A percentile compares a stretch with the other conserved stretches of the same genome.
Conservation (phyloP, 2,797 vertebrate genomes). For the Danio jaintianensis region DNA sequence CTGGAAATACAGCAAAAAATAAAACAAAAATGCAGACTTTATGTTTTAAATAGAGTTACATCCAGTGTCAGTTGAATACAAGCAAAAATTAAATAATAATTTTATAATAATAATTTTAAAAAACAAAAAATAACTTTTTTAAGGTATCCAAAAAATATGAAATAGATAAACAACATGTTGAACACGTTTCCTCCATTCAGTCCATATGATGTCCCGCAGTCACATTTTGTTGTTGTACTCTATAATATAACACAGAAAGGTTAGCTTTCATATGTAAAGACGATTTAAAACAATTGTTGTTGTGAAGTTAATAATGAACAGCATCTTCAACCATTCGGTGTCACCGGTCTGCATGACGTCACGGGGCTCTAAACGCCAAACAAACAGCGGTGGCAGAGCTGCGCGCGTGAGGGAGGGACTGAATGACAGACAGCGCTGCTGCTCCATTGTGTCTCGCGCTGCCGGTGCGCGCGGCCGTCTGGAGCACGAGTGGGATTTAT, state of each 20-base stretch:
- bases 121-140: too few species aligned
- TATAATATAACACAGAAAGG: not conserved
- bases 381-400: conserved; percentile 24
- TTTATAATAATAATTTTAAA: too few species aligned
- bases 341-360: not conserved
- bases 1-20: too few species aligned
- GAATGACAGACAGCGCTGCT: conserved; percentile 36
- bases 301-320: not conserved
- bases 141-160: too few species aligned
- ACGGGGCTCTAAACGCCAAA: conserved; percentile 13
- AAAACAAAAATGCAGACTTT: too few species aligned
- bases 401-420: conserved; percentile 47
- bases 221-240: not conserved
- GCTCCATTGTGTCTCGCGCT: conserved; percentile 51
- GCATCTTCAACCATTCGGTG: not conserved
- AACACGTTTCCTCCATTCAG: too few species aligned
- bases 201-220: too few species aligned
- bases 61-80: too few species aligned
- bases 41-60: too few species aligned
- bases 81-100: too few species aligned
- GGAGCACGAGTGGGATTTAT: conserved; percentile 36
- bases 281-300: not conserved
- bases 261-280: not conserved
- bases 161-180: too few species aligned
- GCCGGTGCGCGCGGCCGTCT: conserved; percentile 19